phyloP scores from a whole-genome alignment of 64 coral and sea anemone species.

The Cladopsammia gracilis region DNA sequence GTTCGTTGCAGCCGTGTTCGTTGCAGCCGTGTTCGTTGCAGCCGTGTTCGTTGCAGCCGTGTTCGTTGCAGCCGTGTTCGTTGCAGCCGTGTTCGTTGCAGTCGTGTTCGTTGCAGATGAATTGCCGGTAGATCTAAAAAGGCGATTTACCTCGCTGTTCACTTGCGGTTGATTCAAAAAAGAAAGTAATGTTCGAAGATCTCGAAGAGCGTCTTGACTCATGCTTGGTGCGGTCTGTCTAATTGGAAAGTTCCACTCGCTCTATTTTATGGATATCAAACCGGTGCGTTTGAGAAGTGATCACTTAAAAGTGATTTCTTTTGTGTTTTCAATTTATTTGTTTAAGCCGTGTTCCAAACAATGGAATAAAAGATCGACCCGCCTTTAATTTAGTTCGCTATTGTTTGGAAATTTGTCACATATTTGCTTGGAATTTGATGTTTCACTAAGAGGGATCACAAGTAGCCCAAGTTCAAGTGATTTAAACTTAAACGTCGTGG shows the following conservation, averaged over 20 bases:
- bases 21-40: not conserved
- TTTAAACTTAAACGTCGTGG: too few relatives aligned
- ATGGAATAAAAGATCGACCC: too few relatives aligned
- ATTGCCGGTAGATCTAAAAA: not conserved
- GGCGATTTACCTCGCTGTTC: not conserved
- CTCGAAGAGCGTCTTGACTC: not conserved
- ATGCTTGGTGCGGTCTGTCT: too few relatives aligned
- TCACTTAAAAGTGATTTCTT: too few relatives aligned
- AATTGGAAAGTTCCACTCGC: too few relatives aligned
- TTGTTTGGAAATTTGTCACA: not conserved
- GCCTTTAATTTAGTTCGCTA: not conserved
- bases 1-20: not conserved
- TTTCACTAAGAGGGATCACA: too few relatives aligned
- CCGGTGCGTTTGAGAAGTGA: too few relatives aligned
- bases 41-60: not conserved
- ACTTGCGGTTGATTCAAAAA: not conserved
- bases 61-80: not conserved
- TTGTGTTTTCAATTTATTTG: too few relatives aligned
- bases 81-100: not conserved
- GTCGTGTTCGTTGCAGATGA: not conserved
- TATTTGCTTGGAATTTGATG: not conserved
- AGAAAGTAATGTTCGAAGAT: not conserved
- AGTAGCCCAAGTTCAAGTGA: too few relatives aligned
- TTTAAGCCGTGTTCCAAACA: too few relatives aligned
- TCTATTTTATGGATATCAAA: too few relatives aligned